Conservation (phyloP, 2,888 invertebrate genomes). For the Drosophila melanosoma region DNA sequence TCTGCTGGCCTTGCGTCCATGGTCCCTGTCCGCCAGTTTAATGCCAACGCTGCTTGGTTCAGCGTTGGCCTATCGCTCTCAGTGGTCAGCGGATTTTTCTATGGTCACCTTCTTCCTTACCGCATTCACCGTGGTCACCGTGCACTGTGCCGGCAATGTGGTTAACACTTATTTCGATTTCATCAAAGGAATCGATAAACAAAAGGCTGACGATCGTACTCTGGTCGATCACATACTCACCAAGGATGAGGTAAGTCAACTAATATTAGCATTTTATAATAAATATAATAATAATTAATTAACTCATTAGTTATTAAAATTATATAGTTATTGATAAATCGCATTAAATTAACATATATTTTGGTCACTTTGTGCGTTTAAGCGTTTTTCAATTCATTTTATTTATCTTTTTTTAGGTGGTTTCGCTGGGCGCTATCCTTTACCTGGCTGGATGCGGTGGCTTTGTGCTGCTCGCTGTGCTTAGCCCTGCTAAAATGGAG, state of each 20-base stretch:
- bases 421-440: constrained; percentile 94
- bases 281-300: not conserved
- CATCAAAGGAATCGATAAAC: constrained; percentile 96
- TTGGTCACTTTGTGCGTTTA: not conserved
- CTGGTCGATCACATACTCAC: constrained; percentile 96
- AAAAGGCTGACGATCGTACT: constrained; percentile 96
- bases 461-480: constrained; percentile 90
- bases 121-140: constrained; percentile 93
- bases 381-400: constrained; percentile 4
- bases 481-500: constrained; percentile 97
- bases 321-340: not conserved
- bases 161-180: constrained; percentile 99
- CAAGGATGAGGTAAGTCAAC: constrained; percentile 87
- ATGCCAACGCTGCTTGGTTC: constrained; percentile 96
- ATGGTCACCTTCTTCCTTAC: constrained; percentile 92
- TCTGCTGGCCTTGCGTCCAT: constrained; percentile 94
- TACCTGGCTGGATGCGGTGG: constrained; percentile 94
- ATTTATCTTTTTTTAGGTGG: constrained; percentile 87
- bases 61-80: constrained; percentile 93
- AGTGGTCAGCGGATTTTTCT: constrained; percentile 91
- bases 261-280: not conserved
- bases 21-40: constrained; percentile 96
- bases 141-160: constrained; percentile 98
- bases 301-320: not conserved
- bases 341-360: not conserved